A percentile compares a stretch with the other conserved stretches of the same genome.
These are phyloP conservation scores for Coendou prehensilis DNA, from an alignment of 2,797 vertebrate species.

Conservation along the genomic window DNA sequence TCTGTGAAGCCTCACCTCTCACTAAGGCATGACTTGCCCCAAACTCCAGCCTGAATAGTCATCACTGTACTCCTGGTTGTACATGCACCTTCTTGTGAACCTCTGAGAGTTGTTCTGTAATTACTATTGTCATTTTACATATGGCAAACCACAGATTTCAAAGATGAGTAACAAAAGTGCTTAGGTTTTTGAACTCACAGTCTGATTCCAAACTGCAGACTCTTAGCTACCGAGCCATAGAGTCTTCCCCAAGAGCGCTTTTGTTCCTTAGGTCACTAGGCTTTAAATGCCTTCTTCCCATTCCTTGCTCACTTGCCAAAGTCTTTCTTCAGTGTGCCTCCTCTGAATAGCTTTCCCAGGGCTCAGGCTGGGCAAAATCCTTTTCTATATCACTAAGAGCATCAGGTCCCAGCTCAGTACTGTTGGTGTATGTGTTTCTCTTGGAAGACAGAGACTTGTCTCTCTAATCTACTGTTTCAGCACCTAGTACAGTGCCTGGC, in stretches of 20 bases:
- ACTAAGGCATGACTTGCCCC: fast-evolving
- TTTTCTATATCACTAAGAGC: neutral
- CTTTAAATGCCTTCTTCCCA: neutral
- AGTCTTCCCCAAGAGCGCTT: neutral
- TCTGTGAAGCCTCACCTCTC: neutral
- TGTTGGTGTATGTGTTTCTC: neutral
- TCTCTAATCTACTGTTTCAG: neutral
- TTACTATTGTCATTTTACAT: neutral
- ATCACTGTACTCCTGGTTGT: neutral
- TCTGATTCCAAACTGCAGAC: neutral
- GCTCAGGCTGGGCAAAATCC: neutral
- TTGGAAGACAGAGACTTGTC: neutral
- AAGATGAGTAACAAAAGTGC: too few relatives aligned
- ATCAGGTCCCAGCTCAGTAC: neutral
- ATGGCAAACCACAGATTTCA: neutral
- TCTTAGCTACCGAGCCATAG: neutral
- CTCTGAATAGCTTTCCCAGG: neutral
- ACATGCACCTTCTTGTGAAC: neutral
- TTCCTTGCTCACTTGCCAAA: neutral
- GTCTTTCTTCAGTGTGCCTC: neutral
- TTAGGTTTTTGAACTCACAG: neutral
- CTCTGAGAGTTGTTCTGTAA: neutral
- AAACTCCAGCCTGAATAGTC: neutral
- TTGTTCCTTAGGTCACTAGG: neutral
- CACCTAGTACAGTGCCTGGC: neutral